These are phyloP conservation scores for Dasyurus viverrinus DNA, from an alignment of 2,113 vertebrate species.

Conservation along the genomic window DNA sequence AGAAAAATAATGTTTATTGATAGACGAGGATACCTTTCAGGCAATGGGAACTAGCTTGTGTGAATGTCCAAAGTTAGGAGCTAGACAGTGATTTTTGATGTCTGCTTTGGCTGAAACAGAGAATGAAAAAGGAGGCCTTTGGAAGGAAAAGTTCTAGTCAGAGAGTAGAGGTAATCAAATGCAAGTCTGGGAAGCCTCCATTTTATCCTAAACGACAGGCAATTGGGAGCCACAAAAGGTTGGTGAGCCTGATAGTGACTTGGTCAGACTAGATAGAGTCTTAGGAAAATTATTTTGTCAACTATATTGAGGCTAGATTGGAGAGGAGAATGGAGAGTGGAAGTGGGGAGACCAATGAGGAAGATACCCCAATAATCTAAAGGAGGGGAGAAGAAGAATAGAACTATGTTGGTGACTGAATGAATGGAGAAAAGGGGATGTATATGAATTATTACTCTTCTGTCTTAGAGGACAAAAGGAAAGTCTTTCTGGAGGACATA, in stretches of 20 bases:
- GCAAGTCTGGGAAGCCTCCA: not conserved
- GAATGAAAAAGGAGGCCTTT: not conserved
- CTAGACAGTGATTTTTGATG: not conserved
- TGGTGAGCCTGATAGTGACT: not conserved
- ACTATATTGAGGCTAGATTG: not conserved
- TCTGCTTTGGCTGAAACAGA: not conserved
- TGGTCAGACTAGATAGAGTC: not conserved
- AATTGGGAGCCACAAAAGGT: not conserved
- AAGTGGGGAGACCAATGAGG: not conserved
- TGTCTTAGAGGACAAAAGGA: not conserved
- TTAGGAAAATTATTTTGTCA: not conserved
- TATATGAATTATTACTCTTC: not conserved
- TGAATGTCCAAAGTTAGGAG: not conserved
- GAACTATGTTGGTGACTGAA: not conserved
- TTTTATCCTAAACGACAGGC: not conserved
- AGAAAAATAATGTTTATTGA: not conserved
- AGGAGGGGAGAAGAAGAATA: not conserved
- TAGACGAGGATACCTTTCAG: not conserved
- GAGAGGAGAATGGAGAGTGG: not conserved
- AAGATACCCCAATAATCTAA: not conserved
- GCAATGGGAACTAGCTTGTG: not conserved
- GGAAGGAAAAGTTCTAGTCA: not conserved
- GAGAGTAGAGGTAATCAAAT: not conserved
- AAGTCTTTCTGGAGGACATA: not conserved
- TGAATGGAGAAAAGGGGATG: not conserved